These are phyloP conservation scores for Dicyrtoma fusca DNA, from an alignment of 2,888 invertebrate genomes.

Conservation along the genomic window DNA sequence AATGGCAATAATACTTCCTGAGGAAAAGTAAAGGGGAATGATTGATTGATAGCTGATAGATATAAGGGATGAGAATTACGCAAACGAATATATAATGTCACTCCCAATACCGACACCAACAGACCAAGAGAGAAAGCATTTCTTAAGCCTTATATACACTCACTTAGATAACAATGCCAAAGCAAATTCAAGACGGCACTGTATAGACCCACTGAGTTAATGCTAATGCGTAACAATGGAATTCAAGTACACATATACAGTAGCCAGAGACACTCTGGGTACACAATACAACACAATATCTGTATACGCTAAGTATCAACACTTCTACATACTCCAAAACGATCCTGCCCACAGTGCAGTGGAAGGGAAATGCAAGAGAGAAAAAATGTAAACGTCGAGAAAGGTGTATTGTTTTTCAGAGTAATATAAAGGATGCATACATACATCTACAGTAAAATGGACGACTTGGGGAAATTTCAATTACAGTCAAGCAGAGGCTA, in stretches of 20 bases:
- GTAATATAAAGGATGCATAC: neutral
- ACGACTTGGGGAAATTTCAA: constrained; percentile 50
- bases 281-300: neutral
- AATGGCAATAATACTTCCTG: constrained; percentile 17
- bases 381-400: neutral
- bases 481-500: constrained; percentile 45
- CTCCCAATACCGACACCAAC: no score
- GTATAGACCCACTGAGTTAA: neutral
- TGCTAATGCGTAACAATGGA: constrained; percentile 4
- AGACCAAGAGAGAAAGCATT: no score
- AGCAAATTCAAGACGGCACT: neutral
- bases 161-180: no score
- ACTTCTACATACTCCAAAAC: neutral
- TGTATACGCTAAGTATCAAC: neutral
- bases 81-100: no score
- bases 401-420: constrained; percentile 15
- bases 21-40: constrained; percentile 37
- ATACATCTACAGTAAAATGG: neutral
- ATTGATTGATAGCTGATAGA: constrained; percentile 51
- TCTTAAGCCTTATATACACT: no score
- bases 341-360: no score
- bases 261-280: neutral
- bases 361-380: no score
- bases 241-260: neutral
- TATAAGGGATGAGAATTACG: neutral